Conservation (phyloP, 2,113 vertebrate species). For the Desmodus rotundus region DNA sequence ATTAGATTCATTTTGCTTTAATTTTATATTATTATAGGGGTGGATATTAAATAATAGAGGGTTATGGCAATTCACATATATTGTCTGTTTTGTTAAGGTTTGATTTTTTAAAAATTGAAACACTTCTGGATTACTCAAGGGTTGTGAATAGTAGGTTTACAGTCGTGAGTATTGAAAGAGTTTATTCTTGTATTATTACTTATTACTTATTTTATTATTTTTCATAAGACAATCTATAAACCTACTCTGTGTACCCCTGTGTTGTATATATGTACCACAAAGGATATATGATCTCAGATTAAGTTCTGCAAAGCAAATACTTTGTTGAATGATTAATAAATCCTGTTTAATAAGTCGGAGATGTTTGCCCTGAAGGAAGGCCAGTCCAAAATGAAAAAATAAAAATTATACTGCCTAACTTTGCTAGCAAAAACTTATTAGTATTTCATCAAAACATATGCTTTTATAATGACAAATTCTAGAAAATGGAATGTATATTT, state of each 20-base stretch:
- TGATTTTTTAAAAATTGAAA: not conserved
- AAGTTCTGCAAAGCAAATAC: not conserved
- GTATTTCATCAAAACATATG: not conserved
- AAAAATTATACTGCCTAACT: not conserved
- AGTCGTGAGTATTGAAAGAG: not conserved
- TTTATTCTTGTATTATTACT: not conserved
- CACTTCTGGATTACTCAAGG: not conserved
- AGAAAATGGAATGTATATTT: not conserved
- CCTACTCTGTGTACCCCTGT: not conserved
- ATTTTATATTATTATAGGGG: not conserved
- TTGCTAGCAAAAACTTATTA: not conserved
- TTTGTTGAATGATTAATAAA: constrained; percentile 3
- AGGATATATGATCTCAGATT: not conserved
- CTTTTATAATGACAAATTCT: not conserved
- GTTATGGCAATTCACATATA: not conserved
- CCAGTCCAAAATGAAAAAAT: not conserved
- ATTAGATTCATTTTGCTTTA: not conserved
- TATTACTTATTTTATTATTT: not conserved
- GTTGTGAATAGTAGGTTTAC: not conserved
- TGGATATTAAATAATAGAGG: not conserved
- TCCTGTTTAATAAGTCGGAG: not conserved
- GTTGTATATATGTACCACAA: not conserved
- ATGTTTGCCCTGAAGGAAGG: not conserved
- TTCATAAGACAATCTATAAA: not conserved
- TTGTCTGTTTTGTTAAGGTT: not conserved